phyloP scores from a whole-genome alignment of 2,797 vertebrate species.

The Alca torda region DNA sequence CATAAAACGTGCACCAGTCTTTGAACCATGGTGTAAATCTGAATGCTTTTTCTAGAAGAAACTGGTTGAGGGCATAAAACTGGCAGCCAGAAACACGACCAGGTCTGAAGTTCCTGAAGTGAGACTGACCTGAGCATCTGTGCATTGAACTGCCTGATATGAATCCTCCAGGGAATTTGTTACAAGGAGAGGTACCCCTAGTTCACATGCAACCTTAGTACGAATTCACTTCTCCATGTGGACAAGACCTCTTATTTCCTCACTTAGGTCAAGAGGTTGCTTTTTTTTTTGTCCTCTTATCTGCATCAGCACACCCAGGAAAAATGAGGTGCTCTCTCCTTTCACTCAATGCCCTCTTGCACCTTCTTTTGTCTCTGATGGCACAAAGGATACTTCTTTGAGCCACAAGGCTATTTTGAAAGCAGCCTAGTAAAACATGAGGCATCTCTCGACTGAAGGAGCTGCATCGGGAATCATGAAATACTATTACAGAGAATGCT shows the following conservation, averaged over 20 bases:
- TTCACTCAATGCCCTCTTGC: not conserved
- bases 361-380: not conserved
- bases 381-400: not conserved
- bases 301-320: not conserved
- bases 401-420: not conserved
- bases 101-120: not conserved
- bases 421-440: not conserved
- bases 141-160: not conserved
- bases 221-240: not conserved
- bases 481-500: not conserved
- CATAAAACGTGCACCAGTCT: slow-evolving; percentile 4
- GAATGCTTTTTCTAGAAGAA: not conserved
- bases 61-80: not conserved
- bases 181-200: not conserved
- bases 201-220: not conserved
- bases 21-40: not conserved
- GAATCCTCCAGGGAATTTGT: not conserved
- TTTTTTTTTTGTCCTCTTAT: not conserved
- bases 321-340: not conserved
- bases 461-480: not conserved
- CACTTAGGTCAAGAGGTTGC: not conserved
- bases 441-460: not conserved
- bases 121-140: not conserved
- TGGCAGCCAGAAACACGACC: not conserved
- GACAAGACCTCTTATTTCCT: not conserved